Percentiles rank a stretch among this genome's conserved stretches.
These are phyloP conservation scores for Colinus virginianus DNA, from an alignment of 2,113 vertebrate species.

Conservation along the genomic window DNA sequence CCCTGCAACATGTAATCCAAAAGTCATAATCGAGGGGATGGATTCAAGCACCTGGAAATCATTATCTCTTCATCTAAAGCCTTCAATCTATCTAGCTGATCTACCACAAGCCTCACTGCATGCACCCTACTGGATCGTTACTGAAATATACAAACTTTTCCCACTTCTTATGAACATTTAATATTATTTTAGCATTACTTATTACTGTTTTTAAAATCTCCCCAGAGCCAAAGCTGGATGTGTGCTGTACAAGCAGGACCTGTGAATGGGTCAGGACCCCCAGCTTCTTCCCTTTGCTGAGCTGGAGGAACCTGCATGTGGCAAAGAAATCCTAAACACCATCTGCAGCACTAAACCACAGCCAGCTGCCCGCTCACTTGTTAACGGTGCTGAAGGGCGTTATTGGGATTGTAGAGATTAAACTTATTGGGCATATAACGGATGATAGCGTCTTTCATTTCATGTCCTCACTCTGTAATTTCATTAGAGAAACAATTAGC, in stretches of 20 bases:
- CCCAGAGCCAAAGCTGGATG: neutral
- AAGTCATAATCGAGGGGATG: neutral
- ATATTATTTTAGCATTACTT: neutral
- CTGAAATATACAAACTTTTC: neutral
- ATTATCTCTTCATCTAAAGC: neutral
- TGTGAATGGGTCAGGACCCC: neutral
- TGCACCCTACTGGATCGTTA: neutral
- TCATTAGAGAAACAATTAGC: neutral
- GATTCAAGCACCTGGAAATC: neutral
- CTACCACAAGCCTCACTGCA: neutral
- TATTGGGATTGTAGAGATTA: neutral
- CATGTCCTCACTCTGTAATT: neutral
- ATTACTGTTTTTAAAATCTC: neutral
- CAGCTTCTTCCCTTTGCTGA: neutral
- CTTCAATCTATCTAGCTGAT: neutral
- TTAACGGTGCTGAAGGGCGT: neutral
- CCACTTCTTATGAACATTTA: neutral
- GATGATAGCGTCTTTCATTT: slow-evolving; percentile 17
- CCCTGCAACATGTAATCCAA: neutral
- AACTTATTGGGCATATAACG: neutral
- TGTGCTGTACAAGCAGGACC: neutral
- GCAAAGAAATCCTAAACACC: neutral
- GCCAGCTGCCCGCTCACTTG: neutral
- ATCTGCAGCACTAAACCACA: neutral
- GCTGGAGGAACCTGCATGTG: neutral